A percentile compares a stretch with the other conserved stretches of the same genome.
Conservation (phyloP, 2,797 vertebrate genomes). For the Labroides dimidiatus region DNA sequence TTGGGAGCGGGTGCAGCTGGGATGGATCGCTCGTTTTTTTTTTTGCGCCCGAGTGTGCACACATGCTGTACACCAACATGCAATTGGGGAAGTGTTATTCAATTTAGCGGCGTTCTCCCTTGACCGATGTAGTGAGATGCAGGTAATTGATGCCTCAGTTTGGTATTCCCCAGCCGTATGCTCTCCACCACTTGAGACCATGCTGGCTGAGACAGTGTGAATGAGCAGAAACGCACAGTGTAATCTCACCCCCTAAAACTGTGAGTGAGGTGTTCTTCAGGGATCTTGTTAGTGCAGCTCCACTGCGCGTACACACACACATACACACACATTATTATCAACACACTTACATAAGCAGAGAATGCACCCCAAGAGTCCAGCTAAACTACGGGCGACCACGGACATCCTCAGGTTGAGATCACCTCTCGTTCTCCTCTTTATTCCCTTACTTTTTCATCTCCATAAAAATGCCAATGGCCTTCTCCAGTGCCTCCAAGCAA, state of each 20-base stretch:
- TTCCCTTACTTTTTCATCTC: slow-evolving; percentile 34
- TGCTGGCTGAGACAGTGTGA: slow-evolving; percentile 58
- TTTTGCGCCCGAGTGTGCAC: neutral
- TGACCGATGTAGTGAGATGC: slow-evolving; percentile 64
- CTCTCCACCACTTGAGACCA: slow-evolving; percentile 57
- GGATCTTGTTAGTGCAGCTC: slow-evolving; percentile 79
- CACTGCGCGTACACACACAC: slow-evolving; percentile 41
- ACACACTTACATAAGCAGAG: slow-evolving; percentile 28
- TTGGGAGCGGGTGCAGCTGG: neutral
- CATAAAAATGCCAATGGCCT: slow-evolving; percentile 49
- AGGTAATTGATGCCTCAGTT: slow-evolving; percentile 76
- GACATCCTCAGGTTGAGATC: slow-evolving; percentile 38
- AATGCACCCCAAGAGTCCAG: slow-evolving; percentile 30
- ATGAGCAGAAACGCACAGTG: slow-evolving; percentile 57
- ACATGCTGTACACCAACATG: slow-evolving; percentile 17
- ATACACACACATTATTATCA: slow-evolving; percentile 3
- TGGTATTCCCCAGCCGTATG: slow-evolving; percentile 52
- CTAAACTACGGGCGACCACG: slow-evolving; percentile 23
- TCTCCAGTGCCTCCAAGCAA: slow-evolving; percentile 52
- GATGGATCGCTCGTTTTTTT: neutral
- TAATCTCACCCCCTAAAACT: slow-evolving; percentile 57
- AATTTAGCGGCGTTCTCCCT: slow-evolving; percentile 74
- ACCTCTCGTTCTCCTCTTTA: slow-evolving; percentile 20
- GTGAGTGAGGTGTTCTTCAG: slow-evolving; percentile 59
- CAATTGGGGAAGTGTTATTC: slow-evolving; percentile 64